A percentile compares a stretch with the other conserved stretches of the same genome.
phyloP scores from a whole-genome alignment of 2,797 vertebrate genomes.

The Onychomys arenicola region DNA sequence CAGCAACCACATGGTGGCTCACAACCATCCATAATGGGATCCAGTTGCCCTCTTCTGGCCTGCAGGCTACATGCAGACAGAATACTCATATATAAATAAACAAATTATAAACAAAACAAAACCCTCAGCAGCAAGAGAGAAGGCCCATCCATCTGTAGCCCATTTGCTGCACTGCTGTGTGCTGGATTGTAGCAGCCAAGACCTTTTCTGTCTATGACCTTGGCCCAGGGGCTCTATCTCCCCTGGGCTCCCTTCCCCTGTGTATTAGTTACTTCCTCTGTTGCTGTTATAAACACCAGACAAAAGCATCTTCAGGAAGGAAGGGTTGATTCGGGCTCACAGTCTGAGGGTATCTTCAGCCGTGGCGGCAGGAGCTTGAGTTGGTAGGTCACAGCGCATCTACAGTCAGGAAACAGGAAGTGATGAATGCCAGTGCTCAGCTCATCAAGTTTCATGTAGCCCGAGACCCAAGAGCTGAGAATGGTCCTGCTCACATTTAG shows the following conservation, averaged over 20 bases:
- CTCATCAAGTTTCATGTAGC: not conserved
- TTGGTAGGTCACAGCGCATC: not conserved
- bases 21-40: too few species aligned
- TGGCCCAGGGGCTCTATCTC: not conserved
- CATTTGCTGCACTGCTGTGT: too few species aligned
- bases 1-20: too few species aligned
- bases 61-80: too few species aligned
- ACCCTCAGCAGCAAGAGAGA: not conserved
- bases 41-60: too few species aligned
- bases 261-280: not conserved
- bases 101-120: too few species aligned
- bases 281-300: not conserved
- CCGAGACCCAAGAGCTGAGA: not conserved
- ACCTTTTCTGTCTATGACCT: not conserved
- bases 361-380: not conserved
- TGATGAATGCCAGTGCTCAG: not conserved
- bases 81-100: too few species aligned
- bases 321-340: not conserved
- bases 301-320: not conserved
- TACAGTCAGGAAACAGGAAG: not conserved
- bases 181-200: too few species aligned
- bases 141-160: not conserved
- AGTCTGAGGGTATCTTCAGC: not conserved
- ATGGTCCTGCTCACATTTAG: not conserved
- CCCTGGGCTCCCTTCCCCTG: not conserved